Evolutionary conservation across 1,140 invertebrate species (phyloP).

Genomic region (Cyrtorhinus lividipennis): DNA sequence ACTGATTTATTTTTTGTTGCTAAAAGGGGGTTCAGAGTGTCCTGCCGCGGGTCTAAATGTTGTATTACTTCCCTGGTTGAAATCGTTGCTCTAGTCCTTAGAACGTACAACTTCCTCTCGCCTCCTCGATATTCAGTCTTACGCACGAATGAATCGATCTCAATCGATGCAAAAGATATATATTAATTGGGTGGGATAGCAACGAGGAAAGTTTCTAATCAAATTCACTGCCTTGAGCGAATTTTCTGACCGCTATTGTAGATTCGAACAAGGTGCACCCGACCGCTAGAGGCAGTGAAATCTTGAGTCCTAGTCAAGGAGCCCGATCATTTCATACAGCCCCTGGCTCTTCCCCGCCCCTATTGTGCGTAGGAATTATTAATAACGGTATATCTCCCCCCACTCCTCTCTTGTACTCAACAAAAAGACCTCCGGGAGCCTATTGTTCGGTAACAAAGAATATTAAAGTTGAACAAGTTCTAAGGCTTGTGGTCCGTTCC

Average conservation of each 20-base stretch:
- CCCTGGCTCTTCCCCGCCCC: not conserved
- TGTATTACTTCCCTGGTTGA: too few species aligned
- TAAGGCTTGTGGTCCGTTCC: not conserved
- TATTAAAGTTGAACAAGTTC: not conserved
- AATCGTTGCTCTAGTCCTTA: too few species aligned
- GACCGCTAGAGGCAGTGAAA: not conserved
- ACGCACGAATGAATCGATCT: too few species aligned
- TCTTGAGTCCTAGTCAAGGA: too few species aligned
- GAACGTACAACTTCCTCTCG: too few species aligned
- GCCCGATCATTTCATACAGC: not conserved
- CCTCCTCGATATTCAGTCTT: too few species aligned
- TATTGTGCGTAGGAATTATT: not conserved
- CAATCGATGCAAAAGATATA: too few species aligned
- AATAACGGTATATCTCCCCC: not conserved
- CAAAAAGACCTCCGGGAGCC: not conserved
- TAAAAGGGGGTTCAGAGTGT: too few species aligned
- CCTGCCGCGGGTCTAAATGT: too few species aligned
- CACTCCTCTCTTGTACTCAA: not conserved
- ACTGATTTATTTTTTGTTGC: too few species aligned
- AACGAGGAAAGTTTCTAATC: too few species aligned
- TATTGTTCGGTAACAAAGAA: not conserved
- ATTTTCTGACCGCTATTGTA: not conserved
- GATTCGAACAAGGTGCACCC: not conserved
- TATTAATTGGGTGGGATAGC: too few species aligned
- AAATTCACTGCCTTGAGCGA: not conserved